Evolutionary conservation across 2,888 invertebrate genomes (phyloP), one percentile per base, ranked within the genome.

Genomic region (Epinotia demarniana): DNA sequence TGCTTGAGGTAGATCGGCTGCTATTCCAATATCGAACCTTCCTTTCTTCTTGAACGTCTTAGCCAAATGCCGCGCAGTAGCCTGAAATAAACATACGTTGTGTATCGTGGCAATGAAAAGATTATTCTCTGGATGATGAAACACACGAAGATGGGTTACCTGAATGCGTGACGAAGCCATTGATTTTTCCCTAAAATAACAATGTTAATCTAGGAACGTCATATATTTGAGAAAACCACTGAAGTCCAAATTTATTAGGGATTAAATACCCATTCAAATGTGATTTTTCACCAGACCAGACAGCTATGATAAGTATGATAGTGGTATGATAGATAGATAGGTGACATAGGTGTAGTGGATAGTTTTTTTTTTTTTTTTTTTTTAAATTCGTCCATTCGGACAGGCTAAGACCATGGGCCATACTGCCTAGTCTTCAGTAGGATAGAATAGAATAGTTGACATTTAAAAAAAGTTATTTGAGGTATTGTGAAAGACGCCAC

Each of bases 1-100:
- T 0, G 96, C 97, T 77, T 96, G 95, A 1, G 98, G 98, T 71
- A 98, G 89, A 79, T 95, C 94, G 0, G 96, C 90, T 8, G 96
- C 97, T 77, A 96, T 90, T 1, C 97, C 97, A 82, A 94, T 94
- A 58, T 96, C 96, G 84, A 96, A 96, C 81, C 95, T 93, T 70
- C 87, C 89, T 79, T 90, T 90, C 80, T 90, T 92, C 82, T 94
- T 95, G 79, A 89, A 95, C 71, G 94, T 93, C 86, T 94, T 92
- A 16, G 92, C 89, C 78, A 94, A 83, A 78, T 92, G 92, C 82
- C 92, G 93, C 82, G 89, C 90, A 86, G 93, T 89, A 85, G 89
- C 87, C 93, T 93, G 86, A 84, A 90, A 90, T 61, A 72, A 77
- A 81, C 79, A 79, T 73, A 46, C 61, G 49, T 77, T 81, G 82